A percentile compares a stretch with the other conserved stretches of the same genome.
These are phyloP conservation scores for Drosophila basisetae DNA, from an alignment of 2,888 invertebrate genomes.

Conservation along the genomic window DNA sequence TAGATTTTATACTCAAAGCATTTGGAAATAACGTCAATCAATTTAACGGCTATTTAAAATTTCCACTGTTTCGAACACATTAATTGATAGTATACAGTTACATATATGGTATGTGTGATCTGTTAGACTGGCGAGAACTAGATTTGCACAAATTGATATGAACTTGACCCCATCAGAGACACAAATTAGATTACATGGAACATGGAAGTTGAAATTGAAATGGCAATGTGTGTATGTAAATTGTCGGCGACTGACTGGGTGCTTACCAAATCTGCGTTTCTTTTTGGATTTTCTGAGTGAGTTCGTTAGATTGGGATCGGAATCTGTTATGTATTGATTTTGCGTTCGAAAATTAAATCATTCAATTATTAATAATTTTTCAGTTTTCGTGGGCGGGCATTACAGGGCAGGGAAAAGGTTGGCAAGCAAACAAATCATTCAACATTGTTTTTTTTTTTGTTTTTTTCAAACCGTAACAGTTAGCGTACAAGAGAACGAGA, in stretches of 20 bases:
- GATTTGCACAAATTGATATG: conserved; percentile 23
- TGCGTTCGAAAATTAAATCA: conserved; percentile 50
- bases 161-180: conserved; percentile 35
- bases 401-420: conserved; percentile 11
- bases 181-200: conserved; percentile 16
- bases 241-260: conserved; percentile 40
- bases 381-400: conserved; percentile 23
- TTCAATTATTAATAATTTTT: conserved; percentile 38
- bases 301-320: conserved; percentile 85
- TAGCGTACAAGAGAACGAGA: conserved; percentile 61
- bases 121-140: neutral
- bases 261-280: conserved; percentile 86
- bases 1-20: neutral
- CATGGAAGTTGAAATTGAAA: conserved; percentile 1
- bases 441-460: conserved; percentile 28
- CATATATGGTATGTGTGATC: neutral
- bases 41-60: neutral
- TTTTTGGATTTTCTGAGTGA: conserved; percentile 85
- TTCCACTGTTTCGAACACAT: neutral
- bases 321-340: conserved; percentile 72
- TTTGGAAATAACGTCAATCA: neutral
- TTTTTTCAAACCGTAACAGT: conserved; percentile 25
- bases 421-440: conserved; percentile 55
- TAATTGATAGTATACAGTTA: too few species aligned
- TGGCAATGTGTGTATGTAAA: conserved; percentile 39